Conservation (phyloP, 2,113 vertebrate genomes). For the Hyperopisus bebe region DNA sequence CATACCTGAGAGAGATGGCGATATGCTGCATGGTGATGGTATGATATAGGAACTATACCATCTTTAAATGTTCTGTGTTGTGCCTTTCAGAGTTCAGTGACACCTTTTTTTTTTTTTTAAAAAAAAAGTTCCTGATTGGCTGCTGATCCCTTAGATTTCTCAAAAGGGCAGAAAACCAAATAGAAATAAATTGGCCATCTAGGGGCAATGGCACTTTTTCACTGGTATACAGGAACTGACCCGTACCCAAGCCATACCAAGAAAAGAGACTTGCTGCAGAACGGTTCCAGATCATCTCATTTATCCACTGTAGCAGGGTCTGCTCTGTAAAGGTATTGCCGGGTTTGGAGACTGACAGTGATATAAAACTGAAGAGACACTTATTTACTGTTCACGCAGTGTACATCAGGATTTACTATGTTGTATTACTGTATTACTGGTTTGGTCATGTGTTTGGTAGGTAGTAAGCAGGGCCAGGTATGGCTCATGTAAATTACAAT, state of each 20-base stretch:
- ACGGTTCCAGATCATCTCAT: background rate
- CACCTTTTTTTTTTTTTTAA: background rate
- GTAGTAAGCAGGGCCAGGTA: background rate
- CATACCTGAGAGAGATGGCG: conserved; percentile 56
- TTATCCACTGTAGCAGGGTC: background rate
- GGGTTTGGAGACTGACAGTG: too few relatives aligned
- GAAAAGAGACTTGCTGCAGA: background rate
- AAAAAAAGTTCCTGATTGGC: background rate
- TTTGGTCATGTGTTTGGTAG: background rate
- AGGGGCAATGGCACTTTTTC: background rate
- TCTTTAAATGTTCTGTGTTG: background rate
- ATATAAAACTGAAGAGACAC: too few relatives aligned
- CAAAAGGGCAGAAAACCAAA: background rate
- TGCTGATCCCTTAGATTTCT: background rate
- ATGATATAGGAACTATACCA: background rate
- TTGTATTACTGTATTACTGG: background rate
- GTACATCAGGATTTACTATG: too few relatives aligned
- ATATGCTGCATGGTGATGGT: background rate
- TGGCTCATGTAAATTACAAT: background rate
- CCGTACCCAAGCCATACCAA: background rate
- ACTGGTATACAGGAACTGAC: background rate
- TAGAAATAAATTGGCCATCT: background rate
- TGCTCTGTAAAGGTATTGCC: background rate
- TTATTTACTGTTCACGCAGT: too few relatives aligned
- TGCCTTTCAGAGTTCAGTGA: background rate